These are phyloP conservation scores for Lamellibrachia columna DNA, from an alignment of 2,888 invertebrate species.

Conservation along the genomic window DNA sequence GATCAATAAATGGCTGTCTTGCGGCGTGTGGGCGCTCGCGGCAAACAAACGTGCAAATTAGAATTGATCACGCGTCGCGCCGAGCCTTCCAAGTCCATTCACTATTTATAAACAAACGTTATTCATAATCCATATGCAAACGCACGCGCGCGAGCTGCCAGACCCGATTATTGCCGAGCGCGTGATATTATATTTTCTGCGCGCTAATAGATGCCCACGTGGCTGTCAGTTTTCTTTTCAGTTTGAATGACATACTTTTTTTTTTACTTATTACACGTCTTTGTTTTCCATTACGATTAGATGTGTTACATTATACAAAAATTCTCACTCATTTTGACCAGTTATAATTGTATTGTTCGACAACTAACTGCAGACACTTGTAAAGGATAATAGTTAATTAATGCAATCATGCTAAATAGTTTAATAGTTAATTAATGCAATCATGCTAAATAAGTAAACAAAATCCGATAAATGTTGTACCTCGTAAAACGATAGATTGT, in stretches of 20 bases:
- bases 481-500: no score
- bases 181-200: background rate
- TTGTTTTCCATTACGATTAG: background rate
- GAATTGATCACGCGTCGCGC: constrained; percentile 3
- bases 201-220: background rate
- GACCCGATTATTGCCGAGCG: background rate
- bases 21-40: background rate
- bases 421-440: no score
- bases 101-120: constrained; percentile 12
- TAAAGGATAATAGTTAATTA: no score
- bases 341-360: no score
- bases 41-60: constrained; percentile 2
- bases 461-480: no score
- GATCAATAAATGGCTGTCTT: background rate
- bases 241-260: background rate
- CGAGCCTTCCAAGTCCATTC: background rate
- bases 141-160: background rate
- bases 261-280: background rate
- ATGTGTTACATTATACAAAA: background rate
- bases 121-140: constrained; percentile 6
- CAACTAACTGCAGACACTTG: no score
- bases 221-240: background rate
- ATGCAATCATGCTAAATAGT: no score
- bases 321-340: no score
- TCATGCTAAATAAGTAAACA: no score